These are phyloP conservation scores for Sesia bembeciformis DNA, from an alignment of 2,888 invertebrate genomes.

Conservation along the genomic window DNA sequence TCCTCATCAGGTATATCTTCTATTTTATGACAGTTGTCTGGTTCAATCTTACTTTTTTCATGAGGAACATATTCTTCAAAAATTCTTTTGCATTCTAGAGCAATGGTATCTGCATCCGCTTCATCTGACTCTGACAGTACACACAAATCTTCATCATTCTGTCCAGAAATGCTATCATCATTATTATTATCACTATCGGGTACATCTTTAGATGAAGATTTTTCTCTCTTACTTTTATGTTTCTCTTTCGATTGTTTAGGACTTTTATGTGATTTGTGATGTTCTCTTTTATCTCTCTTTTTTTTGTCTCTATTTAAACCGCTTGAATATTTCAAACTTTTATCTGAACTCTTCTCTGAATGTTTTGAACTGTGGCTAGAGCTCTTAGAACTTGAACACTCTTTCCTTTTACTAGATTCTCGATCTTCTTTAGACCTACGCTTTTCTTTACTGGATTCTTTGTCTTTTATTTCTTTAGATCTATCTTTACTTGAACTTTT, in stretches of 20 bases:
- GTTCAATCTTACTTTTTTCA: constrained; percentile 32
- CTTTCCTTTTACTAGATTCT: constrained; percentile 5
- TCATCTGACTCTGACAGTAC: constrained; percentile 75
- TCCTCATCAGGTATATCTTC: constrained; percentile 44
- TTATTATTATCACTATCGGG: constrained; percentile 35
- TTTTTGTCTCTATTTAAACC: constrained; percentile 32
- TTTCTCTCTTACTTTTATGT: constrained; percentile 15
- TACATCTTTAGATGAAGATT: constrained; percentile 18
- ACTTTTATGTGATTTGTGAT: constrained; percentile 32
- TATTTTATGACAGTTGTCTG: constrained; percentile 23
- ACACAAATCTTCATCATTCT: constrained; percentile 31
- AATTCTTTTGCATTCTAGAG: constrained; percentile 88
- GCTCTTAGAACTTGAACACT: constrained; percentile 25
- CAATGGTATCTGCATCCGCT: constrained; percentile 81
- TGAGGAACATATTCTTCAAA: constrained; percentile 84
- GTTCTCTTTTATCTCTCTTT: constrained; percentile 27
- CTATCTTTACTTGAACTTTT: constrained; percentile 45
- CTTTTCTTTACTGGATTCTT: constrained; percentile 9
- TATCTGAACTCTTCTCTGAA: constrained; percentile 17
- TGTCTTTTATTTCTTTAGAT: constrained; percentile 35
- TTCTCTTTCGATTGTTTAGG: constrained; percentile 34
- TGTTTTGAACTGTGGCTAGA: constrained; percentile 24
- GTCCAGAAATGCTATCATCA: constrained; percentile 23
- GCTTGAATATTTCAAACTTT: constrained; percentile 22
- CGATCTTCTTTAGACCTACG: constrained; percentile 28